Conservation (phyloP, 2,888 invertebrate species). For the Aromia moschata region DNA sequence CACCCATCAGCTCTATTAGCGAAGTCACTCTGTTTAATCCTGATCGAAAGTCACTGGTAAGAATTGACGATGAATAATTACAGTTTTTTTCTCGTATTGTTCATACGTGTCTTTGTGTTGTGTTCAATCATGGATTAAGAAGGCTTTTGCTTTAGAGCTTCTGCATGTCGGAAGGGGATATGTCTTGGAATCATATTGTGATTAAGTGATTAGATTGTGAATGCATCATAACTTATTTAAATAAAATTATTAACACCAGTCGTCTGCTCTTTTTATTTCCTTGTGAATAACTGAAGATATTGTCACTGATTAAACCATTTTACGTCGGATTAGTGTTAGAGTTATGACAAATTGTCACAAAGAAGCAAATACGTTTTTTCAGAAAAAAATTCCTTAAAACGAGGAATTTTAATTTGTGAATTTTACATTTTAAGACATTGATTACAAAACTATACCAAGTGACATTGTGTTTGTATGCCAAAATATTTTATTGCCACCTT, state of each 20-base stretch:
- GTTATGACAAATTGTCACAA: too few species aligned
- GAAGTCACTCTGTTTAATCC: conserved; percentile 59
- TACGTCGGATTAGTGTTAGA: too few species aligned
- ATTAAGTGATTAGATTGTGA: too few species aligned
- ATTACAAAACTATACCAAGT: too few species aligned
- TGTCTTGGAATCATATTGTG: neutral
- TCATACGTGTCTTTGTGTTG: neutral
- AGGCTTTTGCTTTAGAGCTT: conserved; percentile 13
- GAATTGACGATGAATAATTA: conserved; percentile 22
- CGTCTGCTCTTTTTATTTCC: neutral
- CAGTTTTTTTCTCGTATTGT: neutral
- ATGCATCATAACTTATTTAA: neutral
- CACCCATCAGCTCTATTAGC: conserved; percentile 67
- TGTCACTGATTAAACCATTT: too few species aligned
- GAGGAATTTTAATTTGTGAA: too few species aligned
- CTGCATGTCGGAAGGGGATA: conserved; percentile 4
- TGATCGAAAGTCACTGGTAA: conserved; percentile 39
- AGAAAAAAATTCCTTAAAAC: too few species aligned
- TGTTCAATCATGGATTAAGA: conserved; percentile 9
- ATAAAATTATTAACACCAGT: conserved; percentile 6
- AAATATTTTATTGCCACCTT: too few species aligned
- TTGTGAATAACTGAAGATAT: neutral
- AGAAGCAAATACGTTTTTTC: too few species aligned
- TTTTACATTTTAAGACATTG: too few species aligned
- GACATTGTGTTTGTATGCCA: too few species aligned